These are phyloP conservation scores for Cepphus grylle DNA, from an alignment of 2,113 vertebrate species.

Conservation along the genomic window DNA sequence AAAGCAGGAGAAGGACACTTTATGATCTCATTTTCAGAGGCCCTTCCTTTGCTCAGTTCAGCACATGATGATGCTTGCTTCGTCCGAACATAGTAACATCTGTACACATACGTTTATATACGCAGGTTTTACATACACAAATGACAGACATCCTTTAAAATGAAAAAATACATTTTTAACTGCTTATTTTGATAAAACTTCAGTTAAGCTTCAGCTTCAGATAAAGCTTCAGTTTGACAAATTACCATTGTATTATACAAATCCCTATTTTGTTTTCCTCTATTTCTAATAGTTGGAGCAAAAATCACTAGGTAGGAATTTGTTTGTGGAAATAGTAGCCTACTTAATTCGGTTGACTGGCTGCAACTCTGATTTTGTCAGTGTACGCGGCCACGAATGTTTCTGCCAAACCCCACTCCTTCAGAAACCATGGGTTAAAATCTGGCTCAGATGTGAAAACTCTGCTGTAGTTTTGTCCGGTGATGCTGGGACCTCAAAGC, in stretches of 20 bases:
- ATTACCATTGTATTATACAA: neutral
- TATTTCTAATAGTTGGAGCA: neutral
- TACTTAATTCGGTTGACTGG: neutral
- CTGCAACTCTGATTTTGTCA: neutral
- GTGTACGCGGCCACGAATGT: accelerated
- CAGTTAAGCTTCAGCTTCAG: neutral
- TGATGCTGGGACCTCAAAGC: neutral
- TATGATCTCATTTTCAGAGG: neutral
- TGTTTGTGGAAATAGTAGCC: neutral
- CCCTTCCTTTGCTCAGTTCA: neutral
- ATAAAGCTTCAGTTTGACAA: neutral
- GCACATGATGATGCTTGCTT: neutral
- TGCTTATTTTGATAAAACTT: neutral
- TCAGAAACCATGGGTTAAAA: neutral
- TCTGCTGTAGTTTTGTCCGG: neutral
- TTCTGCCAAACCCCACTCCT: neutral
- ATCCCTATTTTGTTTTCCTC: neutral
- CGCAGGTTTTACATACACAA: neutral
- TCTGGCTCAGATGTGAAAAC: neutral
- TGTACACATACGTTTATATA: neutral
- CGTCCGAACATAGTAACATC: neutral
- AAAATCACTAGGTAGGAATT: neutral
- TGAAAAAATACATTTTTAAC: neutral
- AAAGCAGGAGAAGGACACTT: neutral
- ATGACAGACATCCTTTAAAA: neutral